These are phyloP conservation scores for Drosophila suzukii DNA, from an alignment of 1,140 invertebrate species.

Conservation along the genomic window DNA sequence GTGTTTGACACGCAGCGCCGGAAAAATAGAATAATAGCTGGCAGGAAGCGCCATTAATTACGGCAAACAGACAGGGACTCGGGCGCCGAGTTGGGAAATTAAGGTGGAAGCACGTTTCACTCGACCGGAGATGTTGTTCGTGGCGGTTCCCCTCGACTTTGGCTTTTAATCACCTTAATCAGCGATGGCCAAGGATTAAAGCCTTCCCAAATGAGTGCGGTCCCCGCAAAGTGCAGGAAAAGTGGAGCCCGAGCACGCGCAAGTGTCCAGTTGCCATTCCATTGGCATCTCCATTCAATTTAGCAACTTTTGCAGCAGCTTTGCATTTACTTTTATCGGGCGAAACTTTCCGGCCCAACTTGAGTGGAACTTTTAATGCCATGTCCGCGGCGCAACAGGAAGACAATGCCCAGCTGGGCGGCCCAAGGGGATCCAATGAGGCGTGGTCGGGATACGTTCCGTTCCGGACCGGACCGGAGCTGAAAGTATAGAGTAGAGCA, in stretches of 20 bases:
- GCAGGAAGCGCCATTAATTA: slow-evolving; percentile 78
- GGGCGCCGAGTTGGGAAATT: slow-evolving; percentile 32
- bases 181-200: slow-evolving; percentile 65
- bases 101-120: slow-evolving; percentile 65
- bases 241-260: slow-evolving; percentile 27
- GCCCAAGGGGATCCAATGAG: not conserved
- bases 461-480: not conserved
- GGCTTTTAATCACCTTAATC: slow-evolving; percentile 67
- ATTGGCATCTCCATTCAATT: slow-evolving; percentile 40
- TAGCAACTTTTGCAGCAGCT: slow-evolving; percentile 65
- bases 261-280: slow-evolving; percentile 19
- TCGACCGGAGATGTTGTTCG: slow-evolving; percentile 39
- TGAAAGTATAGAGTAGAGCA: slow-evolving; percentile 6
- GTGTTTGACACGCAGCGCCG: slow-evolving; percentile 60
- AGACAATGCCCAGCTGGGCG: slow-evolving; percentile 13
- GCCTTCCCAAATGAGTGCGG: slow-evolving; percentile 20
- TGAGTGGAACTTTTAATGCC: slow-evolving; percentile 65
- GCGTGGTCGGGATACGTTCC: not conserved
- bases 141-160: slow-evolving; percentile 22
- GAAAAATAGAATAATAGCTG: slow-evolving; percentile 72
- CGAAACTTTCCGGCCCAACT: slow-evolving; percentile 47
- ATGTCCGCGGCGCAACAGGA: slow-evolving; percentile 56
- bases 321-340: slow-evolving; percentile 67
- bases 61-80: slow-evolving; percentile 30
- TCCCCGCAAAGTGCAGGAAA: slow-evolving; percentile 17